Percentiles rank a stretch among this genome's conserved stretches.
These are phyloP conservation scores for Platichthys stellatus DNA, from an alignment of 2,113 vertebrate genomes.

Conservation along the genomic window DNA sequence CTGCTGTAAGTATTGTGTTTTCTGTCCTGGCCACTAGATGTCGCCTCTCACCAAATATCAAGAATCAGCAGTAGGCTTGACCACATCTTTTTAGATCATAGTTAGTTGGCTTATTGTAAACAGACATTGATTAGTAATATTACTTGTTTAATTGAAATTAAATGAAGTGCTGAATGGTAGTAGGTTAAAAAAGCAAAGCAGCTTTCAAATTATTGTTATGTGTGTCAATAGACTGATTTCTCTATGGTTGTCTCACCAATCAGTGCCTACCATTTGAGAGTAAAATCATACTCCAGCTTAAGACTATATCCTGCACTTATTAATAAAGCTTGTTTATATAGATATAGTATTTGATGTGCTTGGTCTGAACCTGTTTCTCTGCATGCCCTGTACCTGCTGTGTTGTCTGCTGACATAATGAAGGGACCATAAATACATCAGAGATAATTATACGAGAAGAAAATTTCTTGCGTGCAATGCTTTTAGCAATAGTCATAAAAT, in stretches of 20 bases:
- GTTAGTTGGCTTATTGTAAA: neutral
- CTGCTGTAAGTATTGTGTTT: neutral
- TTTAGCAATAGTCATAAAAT: neutral
- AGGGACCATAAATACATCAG: neutral
- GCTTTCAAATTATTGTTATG: neutral
- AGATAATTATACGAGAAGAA: neutral
- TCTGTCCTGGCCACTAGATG: constrained; percentile 44
- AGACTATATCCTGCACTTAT: constrained; percentile 86
- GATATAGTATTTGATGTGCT: neutral
- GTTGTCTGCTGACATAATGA: no score
- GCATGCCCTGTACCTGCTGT: no score
- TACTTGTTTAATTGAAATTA: no score
- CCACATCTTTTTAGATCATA: neutral
- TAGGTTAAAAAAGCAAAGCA: no score
- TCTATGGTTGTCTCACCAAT: neutral
- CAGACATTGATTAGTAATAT: no score
- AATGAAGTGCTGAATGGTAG: no score
- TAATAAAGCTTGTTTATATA: constrained; percentile 86
- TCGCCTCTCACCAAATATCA: neutral
- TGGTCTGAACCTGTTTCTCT: neutral
- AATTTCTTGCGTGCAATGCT: neutral
- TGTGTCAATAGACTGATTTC: neutral
- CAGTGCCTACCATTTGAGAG: neutral
- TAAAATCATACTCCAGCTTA: neutral
- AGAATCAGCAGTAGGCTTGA: neutral